A percentile compares a stretch with the other conserved stretches of the same genome.
phyloP scores from a whole-genome alignment of 1,140 invertebrate genomes.

The Drosophila nigrodunni region DNA sequence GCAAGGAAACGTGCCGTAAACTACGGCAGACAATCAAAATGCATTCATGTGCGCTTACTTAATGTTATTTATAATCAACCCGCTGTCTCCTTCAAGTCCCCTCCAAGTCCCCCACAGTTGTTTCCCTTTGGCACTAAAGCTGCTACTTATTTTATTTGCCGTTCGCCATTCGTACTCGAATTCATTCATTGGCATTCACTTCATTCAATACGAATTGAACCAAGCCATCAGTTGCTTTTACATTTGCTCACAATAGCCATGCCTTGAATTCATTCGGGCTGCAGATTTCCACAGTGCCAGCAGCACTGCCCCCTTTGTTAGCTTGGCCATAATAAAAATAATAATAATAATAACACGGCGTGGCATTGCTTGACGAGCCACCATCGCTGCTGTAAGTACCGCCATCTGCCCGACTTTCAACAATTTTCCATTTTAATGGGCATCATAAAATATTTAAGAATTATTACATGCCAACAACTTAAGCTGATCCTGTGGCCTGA shows the following conservation, averaged over 20 bases:
- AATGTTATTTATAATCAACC: constrained; percentile 78
- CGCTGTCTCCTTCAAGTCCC: background rate
- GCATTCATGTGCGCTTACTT: constrained; percentile 80
- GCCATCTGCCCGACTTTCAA: constrained; percentile 30
- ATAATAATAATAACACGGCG: constrained; percentile 34
- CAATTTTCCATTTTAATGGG: constrained; percentile 46
- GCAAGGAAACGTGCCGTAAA: constrained; percentile 74
- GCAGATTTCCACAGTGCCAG: constrained; percentile 1
- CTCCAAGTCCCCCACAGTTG: background rate
- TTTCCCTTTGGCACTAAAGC: background rate
- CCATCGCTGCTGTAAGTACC: constrained; percentile 15
- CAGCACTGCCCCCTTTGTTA: constrained; percentile 7
- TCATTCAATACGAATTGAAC: constrained; percentile 71
- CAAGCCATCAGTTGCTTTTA: constrained; percentile 47
- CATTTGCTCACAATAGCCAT: constrained; percentile 43
- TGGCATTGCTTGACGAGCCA: constrained; percentile 1
- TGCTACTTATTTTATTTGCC: constrained; percentile 16
- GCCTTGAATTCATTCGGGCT: constrained; percentile 30
- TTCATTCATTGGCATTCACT: constrained; percentile 45
- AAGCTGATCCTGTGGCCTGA: constrained; percentile 8
- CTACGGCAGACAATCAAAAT: constrained; percentile 80
- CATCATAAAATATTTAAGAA: constrained; percentile 37
- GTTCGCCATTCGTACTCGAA: background rate
- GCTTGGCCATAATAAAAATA: constrained; percentile 30
- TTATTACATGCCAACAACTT: constrained; percentile 20